Base-by-base conservation (phyloP, 2,888 invertebrate genomes). In the Fragum sueziense region DNA sequence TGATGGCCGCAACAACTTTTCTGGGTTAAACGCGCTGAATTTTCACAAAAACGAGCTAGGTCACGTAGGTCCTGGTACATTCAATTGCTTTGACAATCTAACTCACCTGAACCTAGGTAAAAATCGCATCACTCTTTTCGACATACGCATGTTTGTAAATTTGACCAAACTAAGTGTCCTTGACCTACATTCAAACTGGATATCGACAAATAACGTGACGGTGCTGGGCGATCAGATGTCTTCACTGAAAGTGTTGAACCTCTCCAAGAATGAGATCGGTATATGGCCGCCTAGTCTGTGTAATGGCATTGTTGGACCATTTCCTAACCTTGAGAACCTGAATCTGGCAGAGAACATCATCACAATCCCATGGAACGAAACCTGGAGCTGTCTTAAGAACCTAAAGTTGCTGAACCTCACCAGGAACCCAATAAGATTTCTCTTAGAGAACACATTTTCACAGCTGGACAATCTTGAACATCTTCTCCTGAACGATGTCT, bases 311-410 rank as follows among this genome's bases (percentile, higher is more conserved):
- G 37, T 34, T 0, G 31, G 37, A 17, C 33, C 73, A 1, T 73
- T 73, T 65, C 73, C 65, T 6, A 65, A 65, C 6, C 34, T 73
- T 17, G 29, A 9, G 25, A 20, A 22, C 33, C 33, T 73, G 1
- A 62, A 33, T 22, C 27, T 73, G 7, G 65, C 65, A 17, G 31
- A 65, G 51, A 65, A 73, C 31, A 20, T 65, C 52, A 37, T 47
- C 57, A 70, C 25, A 41, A 14, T 61, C 22, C 33, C 41, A 59
- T 1, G 0, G 2, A 33, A 65, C 22, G 7, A 14, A n/a, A 33
- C 20, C 65, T 76, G 82, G 62, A 33, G 11, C 14, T 85, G 84
- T 79, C 34, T 85, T 2, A 27, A 65, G 27, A 52, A 61, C 2
- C 25, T 85, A 22, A 41, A 41, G 14, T 29, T 51, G 3, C 34